A percentile compares a stretch with the other conserved stretches of the same genome.
Evolutionary conservation across 2,797 vertebrate species (phyloP).

Genomic region (Threskiornis aethiopicus): DNA sequence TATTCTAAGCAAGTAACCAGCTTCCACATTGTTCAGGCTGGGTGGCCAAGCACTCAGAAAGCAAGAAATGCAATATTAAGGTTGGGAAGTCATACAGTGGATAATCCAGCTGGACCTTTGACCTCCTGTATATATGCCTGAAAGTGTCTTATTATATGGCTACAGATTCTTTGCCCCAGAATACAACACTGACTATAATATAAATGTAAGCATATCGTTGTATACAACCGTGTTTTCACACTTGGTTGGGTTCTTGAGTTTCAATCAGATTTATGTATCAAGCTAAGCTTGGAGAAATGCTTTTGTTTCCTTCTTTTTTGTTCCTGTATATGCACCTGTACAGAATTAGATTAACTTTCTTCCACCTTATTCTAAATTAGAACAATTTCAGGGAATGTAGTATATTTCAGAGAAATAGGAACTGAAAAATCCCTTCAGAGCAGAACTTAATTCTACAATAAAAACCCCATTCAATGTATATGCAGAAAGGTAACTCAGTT

Average conservation of each 20-base stretch:
- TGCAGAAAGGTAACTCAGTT: background rate
- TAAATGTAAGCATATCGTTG: background rate
- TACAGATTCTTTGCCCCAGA: background rate
- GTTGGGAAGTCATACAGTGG: background rate
- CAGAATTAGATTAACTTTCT: background rate
- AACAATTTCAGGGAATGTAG: background rate
- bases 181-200: background rate
- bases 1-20: background rate
- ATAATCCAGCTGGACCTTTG: background rate
- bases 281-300: background rate
- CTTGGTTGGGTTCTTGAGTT: background rate
- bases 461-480: background rate
- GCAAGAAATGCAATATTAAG: constrained; percentile 11
- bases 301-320: background rate
- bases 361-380: background rate
- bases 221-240: background rate
- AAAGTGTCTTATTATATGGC: background rate
- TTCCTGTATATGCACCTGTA: background rate
- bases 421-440: background rate
- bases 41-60: constrained; percentile 16
- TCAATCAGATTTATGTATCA: background rate
- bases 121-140: background rate
- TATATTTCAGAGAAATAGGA: background rate
- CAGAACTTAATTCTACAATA: background rate
- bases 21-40: background rate